Conservation (phyloP, 2,888 invertebrate genomes). For the Psylliodes chrysocephalus region DNA sequence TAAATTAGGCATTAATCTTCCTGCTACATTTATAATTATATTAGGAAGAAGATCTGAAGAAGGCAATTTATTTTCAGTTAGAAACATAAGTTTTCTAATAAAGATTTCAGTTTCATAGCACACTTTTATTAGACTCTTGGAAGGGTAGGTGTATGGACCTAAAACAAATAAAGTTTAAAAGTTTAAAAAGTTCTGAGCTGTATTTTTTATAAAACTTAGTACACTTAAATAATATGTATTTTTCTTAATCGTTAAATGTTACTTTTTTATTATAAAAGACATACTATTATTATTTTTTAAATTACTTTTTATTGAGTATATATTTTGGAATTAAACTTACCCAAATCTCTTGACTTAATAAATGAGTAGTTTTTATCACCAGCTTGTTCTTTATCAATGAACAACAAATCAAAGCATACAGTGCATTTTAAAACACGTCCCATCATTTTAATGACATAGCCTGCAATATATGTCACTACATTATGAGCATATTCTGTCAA, state of each 20-base stretch:
- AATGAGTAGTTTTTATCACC: not conserved
- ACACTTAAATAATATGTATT: too few relatives aligned
- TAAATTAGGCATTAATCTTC: not conserved
- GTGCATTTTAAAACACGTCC: not conserved
- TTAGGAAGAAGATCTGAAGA: not conserved
- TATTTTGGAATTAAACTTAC: too few relatives aligned
- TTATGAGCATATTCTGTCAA: not conserved
- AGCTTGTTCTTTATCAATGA: not conserved
- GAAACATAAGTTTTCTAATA: not conserved
- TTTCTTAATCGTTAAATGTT: too few relatives aligned
- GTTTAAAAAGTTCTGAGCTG: too few relatives aligned
- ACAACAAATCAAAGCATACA: conserved; percentile 1
- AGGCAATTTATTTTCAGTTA: not conserved
- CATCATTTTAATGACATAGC: conserved; percentile 19
- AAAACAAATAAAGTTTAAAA: too few relatives aligned
- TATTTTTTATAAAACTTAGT: too few relatives aligned
- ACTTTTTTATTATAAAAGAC: too few relatives aligned
- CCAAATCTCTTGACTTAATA: conserved; percentile 7
- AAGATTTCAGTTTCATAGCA: not conserved
- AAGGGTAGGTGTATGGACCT: conserved; percentile 3
- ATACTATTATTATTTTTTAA: too few relatives aligned
- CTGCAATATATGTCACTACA: conserved; percentile 16
- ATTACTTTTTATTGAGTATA: too few relatives aligned
- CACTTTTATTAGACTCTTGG: not conserved
- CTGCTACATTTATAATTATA: not conserved